Evolutionary conservation across 1,140 invertebrate genomes (phyloP), one percentile per base, ranked within the genome.

Genomic region (Drosophila mayri): DNA sequence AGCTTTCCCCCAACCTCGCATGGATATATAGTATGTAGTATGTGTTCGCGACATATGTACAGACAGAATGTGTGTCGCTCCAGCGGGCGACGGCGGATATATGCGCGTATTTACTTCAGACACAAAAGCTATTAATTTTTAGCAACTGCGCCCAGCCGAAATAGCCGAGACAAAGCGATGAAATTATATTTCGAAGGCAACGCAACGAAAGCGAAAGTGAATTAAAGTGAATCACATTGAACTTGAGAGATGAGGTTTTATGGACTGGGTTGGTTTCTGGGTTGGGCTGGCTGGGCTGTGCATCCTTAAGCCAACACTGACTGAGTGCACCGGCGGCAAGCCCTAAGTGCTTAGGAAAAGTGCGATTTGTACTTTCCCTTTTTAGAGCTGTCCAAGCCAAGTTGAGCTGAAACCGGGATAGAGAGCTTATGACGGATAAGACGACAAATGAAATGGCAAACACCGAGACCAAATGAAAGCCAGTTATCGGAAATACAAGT

Each of bases 51-150:
- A 40, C 54, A 41, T 71, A 46, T 64, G 50, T 35, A 61, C 30
- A 37, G 65, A 47, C 58, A 68, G 79, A 79, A 86, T 86, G 70
- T 87, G 76, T 86, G 84, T 80, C 84, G 77, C 59, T 49, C 41
- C 64, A 76, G 35, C 81, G 65, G 49, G 22, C 44, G 20, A 46
- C 46, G 52, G 58, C 81, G 68, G 63, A 71, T 71, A 85, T 78
- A 41, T 57, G 52, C 40, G 52, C 60, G 40, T 76, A 86, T 79
- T 76, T 76, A 76, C 66, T 65, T 67, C 71, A 72, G 67, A 88
- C 84, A 88, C 71, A 79, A 88, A 54, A 88, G 76, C 80, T 88
- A 87, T 88, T 87, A 77, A 84, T 84, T 83, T 86, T 87, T 87
- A 85, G 73, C 81, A 80, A 79, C 74, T 82, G 58, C 57, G 43